Evolutionary conservation across 1,140 invertebrate genomes (phyloP), one percentile per base, ranked within the genome.

Genomic region (Leucophenga varia): DNA sequence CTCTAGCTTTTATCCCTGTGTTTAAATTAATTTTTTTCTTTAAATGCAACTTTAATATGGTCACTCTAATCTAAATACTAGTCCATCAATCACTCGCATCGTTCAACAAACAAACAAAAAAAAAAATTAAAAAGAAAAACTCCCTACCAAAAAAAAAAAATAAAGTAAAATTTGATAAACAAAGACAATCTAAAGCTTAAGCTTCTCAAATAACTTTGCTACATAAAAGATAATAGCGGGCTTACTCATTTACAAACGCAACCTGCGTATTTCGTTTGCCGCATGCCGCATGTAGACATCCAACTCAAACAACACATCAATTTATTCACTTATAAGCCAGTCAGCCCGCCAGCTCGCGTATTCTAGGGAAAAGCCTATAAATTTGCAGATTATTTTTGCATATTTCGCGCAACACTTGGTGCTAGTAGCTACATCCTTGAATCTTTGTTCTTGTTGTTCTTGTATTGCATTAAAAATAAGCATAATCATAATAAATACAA

Each of bases 341-440:
- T n/a, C n/a, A n/a, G n/a, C n/a, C n/a, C n/a, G n/a, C n/a, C n/a
- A n/a, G n/a, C n/a, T n/a, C n/a, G n/a, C n/a, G n/a, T n/a, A n/a
- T n/a, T n/a, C n/a, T n/a, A n/a, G n/a, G n/a, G n/a, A 38, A 61
- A 67, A 59, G 63, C 63, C 63, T 67, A 67, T 67, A 67, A 67
- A 67, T 67, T 67, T 67, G 52, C 61, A 67, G 64, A 67, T 67
- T 67, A 67, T 67, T 67, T 67, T 67, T 67, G 63, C 63, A 67
- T 67, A 67, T 63, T 63, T 52, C 48, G 50, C 47, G 44, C 49
- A 16, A 43, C 43, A 43, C 28, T 40, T 40, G 41, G 30, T 18
- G 5, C 34, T 30, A 47, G 21, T 47, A 34, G 7, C 25, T 17
- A 20, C 30, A 8, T 40, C 22, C 42, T 20, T 0, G 10, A 14